Evolutionary conservation across 92 coral and sea anemone species (phyloP).

Genomic region (Zoanthus sociatus): DNA sequence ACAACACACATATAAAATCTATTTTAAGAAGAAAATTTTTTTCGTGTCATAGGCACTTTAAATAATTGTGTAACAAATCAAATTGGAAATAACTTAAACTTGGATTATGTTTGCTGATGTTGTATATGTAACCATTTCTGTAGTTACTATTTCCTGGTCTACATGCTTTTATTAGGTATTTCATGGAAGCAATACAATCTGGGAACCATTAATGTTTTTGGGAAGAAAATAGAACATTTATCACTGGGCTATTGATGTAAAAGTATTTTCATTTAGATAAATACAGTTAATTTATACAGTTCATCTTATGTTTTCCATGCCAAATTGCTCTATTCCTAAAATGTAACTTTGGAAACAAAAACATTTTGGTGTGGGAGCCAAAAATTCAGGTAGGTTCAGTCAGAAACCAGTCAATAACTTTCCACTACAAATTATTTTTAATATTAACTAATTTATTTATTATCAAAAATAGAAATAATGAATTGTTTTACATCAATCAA

Average conservation of each 20-base stretch:
- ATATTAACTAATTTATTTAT: not conserved
- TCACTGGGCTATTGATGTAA: not conserved
- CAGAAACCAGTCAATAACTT: not conserved
- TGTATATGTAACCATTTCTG: not conserved
- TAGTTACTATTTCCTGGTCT: not conserved
- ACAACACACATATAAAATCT: no score
- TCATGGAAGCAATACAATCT: not conserved
- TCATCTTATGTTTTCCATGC: not conserved
- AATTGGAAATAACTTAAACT: not conserved
- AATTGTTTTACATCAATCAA: not conserved
- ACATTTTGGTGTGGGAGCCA: no score
- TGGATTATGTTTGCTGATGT: not conserved
- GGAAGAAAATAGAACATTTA: not conserved
- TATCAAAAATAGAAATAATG: not conserved
- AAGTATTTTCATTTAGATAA: not conserved
- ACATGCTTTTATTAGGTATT: not conserved
- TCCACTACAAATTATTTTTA: not conserved
- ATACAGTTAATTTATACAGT: not conserved
- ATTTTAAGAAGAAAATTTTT: no score
- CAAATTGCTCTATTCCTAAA: not conserved
- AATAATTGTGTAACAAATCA: not conserved
- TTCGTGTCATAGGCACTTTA: not conserved
- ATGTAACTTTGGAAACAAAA: not conserved
- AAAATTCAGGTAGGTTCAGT: not conserved
- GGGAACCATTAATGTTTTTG: not conserved